phyloP scores from a whole-genome alignment of 1,140 invertebrate species.

The Nephila pilipes region DNA sequence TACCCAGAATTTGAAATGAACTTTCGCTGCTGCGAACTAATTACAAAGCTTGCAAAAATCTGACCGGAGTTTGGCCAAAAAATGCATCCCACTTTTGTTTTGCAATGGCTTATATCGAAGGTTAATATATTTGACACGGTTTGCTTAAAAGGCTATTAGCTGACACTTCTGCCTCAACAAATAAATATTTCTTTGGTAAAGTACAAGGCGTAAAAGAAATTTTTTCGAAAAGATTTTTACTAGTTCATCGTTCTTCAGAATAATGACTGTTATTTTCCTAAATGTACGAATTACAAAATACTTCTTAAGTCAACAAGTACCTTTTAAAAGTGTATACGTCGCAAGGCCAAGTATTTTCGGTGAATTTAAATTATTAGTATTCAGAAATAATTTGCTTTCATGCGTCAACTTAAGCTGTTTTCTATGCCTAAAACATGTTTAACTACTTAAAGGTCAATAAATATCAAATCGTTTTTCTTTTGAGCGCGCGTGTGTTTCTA shows the following conservation, averaged over 20 bases:
- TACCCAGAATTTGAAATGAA: conserved; percentile 46
- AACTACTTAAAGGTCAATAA: neutral
- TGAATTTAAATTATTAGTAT: neutral
- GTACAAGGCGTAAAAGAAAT: no score
- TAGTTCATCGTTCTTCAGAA: no score
- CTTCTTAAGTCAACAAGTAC: no score
- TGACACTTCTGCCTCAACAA: conserved; percentile 9
- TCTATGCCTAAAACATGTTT: neutral
- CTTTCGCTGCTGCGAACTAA: conserved; percentile 23
- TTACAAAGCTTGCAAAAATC: conserved; percentile 33
- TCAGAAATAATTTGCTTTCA: neutral
- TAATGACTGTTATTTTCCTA: no score
- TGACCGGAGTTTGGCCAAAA: conserved; percentile 33
- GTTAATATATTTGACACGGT: conserved; percentile 50
- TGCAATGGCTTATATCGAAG: conserved; percentile 3
- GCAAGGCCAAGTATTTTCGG: neutral
- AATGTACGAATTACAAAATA: neutral
- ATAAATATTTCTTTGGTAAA: neutral
- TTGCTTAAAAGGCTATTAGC: conserved; percentile 30
- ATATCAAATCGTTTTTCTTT: no score
- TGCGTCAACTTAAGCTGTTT: neutral
- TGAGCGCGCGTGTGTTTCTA: no score
- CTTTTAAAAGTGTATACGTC: neutral
- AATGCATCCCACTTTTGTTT: conserved; percentile 54
- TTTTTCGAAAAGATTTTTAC: no score